Base-by-base conservation (phyloP, 2,797 vertebrate genomes). In the Smutsia gigantea region DNA sequence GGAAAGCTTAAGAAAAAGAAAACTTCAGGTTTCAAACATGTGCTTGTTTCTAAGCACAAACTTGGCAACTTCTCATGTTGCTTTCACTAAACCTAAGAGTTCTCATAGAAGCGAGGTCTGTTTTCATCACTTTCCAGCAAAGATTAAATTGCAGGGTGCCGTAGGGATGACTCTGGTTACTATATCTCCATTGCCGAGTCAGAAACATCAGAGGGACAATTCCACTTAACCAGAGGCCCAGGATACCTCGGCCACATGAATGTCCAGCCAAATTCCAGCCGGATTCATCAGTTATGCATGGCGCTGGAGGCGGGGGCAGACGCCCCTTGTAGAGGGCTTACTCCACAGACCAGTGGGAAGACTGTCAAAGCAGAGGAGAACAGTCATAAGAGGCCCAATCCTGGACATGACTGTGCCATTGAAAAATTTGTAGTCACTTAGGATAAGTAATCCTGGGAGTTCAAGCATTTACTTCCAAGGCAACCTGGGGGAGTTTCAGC, bases 81-180 rank as follows among this genome's bases (percentile, higher is more conserved):
- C 92, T 95, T 85, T 87, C 78, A 71, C 78, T 83, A 93, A 92
- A 81, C 71, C 88, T 87, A 87, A 87, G 95, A 49, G 79, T 94
- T 95, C 93, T 85, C 61, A 93, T 61, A 63, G 66, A 90, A 85
- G 66, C 21, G 55, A 90, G 75, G 37, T 79, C 69, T 93, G 84
- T 92, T 96, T 93, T 90, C 83, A 94, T 69, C 79, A 96, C 96
- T 96, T 96, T 90, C 69, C 75, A 92, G 89, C 68, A 74, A 85
- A 93, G 91, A 90, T 91, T 84, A 94, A 90, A 77, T 84, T 81
- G 83, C 90, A 93, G 82, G 93, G 85, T 86, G 34, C 64, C 84
- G 7, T 10, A 31, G 85, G 29, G 82, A 87, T 71, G 93, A 57
- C 75, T 93, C 63, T 10, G 4, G 71, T 89, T 92, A 87, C 82